Conservation (phyloP, 2,888 invertebrate species). For the Amiota minor region DNA sequence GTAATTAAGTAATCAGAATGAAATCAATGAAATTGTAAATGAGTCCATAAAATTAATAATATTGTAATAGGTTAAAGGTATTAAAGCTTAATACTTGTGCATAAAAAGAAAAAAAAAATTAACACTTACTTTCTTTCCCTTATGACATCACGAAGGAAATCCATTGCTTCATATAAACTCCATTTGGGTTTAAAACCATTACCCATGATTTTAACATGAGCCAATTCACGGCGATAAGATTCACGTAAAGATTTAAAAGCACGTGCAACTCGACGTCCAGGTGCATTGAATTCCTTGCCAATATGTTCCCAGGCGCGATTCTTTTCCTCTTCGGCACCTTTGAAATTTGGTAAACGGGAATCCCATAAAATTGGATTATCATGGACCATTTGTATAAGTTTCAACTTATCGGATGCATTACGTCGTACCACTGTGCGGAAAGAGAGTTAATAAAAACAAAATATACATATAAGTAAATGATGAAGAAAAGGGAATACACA, state of each 20-base stretch:
- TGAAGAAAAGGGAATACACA: not conserved
- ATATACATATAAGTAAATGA: not conserved
- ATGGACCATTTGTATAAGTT: slow-evolving; percentile 72
- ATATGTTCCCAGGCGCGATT: slow-evolving; percentile 71
- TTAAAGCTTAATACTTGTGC: no score
- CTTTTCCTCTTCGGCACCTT: slow-evolving; percentile 72
- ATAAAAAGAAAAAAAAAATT: not conserved
- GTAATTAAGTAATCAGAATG: no score
- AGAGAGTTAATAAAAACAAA: not conserved
- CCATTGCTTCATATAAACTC: slow-evolving; percentile 71
- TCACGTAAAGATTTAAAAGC: slow-evolving; percentile 71
- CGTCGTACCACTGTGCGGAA: slow-evolving; percentile 68
- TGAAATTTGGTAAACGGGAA: slow-evolving; percentile 70
- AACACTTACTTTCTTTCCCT: slow-evolving; percentile 70
- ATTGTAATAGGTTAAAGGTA: no score
- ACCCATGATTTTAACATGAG: slow-evolving; percentile 71
- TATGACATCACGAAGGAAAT: slow-evolving; percentile 70
- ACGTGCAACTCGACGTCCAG: slow-evolving; percentile 70
- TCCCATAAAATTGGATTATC: slow-evolving; percentile 72
- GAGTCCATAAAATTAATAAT: no score
- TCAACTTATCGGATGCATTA: slow-evolving; percentile 71
- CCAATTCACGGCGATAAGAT: slow-evolving; percentile 70
- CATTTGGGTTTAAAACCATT: slow-evolving; percentile 71
- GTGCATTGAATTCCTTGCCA: slow-evolving; percentile 71
- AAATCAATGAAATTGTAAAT: no score